Base-by-base conservation (phyloP, 2,888 invertebrate species). In the Drosophila anomelani region DNA sequence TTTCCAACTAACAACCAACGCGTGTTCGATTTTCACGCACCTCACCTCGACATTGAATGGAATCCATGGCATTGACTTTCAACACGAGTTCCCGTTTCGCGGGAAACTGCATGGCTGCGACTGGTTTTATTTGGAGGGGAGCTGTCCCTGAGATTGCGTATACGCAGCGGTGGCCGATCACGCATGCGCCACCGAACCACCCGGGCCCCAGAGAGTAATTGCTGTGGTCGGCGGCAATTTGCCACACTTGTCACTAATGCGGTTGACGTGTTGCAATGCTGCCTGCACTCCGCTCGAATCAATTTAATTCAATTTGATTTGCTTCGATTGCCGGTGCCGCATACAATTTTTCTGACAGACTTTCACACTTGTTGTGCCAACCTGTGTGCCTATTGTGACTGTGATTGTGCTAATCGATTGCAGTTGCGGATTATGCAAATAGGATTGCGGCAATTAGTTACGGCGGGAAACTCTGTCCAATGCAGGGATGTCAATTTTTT, bases 21-120 rank as follows among this genome's bases (percentile, higher is more conserved):
- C 47, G 36, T 56, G 32, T 36, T 55, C 63, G 38, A 23, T 46
- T 67, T 64, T 66, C 67, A 69, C 81, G 80, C 77, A 80, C 77
- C 71, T 75, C 68, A 51, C 77, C 68, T 75, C 68, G 63, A 54
- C 53, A 72, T 68, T 79, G 77, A 64, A 70, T 67, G 63, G 76
- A 56, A 79, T 63, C 78, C 80, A 66, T 84, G 83, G 81, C 84
- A 85, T 83, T 84, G 84, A 84, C 88, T 85, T 75, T 72, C 79
- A 73, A 51, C 34, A 51, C 43, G 41, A 66, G 41, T 56, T 75
- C 75, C 72, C 58, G 72, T 73, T 81, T 74, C 69, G 68, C 79
- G 67, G 78, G 70, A 53, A 63, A 78, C 73, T 74, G 77, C 77
- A 84, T 41, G 47, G 47, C 29, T 78, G 74, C 80, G 78, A 84